A percentile compares a stretch with the other conserved stretches of the same genome.
Conservation (phyloP, 2,797 vertebrate genomes). For the Thripadectes ignobilis region DNA sequence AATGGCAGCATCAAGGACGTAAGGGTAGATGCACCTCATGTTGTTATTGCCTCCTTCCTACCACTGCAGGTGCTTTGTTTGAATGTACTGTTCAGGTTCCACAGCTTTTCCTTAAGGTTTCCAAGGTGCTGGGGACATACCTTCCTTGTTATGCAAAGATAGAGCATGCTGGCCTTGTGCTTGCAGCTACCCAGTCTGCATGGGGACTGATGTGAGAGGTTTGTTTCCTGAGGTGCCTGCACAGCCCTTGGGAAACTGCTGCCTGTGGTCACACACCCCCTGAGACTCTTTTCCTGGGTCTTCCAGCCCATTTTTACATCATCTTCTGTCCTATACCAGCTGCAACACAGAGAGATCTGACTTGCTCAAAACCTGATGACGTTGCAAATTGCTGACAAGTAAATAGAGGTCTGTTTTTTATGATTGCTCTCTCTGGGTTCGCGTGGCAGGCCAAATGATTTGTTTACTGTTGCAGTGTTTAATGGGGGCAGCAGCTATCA, state of each 20-base stretch:
- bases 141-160: fast-evolving
- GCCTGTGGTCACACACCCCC: neutral
- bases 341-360: neutral
- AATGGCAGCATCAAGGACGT: neutral
- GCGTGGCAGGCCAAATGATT: neutral
- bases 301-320: neutral
- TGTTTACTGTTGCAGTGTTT: neutral
- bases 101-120: neutral
- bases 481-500: neutral
- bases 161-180: neutral
- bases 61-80: neutral
- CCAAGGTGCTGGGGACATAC: fast-evolving
- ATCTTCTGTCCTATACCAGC: neutral
- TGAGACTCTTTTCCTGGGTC: fast-evolving
- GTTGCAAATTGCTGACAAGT: neutral
- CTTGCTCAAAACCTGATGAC: neutral
- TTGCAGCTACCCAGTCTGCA: neutral
- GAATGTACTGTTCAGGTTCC: fast-evolving
- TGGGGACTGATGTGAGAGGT: neutral
- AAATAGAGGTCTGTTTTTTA: conserved; percentile 11
- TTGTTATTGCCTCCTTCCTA: neutral
- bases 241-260: neutral
- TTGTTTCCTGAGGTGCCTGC: neutral
- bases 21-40: neutral
- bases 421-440: neutral